Base-by-base conservation (phyloP, 2,113 vertebrate species). In the Brachyistius frenatus region DNA sequence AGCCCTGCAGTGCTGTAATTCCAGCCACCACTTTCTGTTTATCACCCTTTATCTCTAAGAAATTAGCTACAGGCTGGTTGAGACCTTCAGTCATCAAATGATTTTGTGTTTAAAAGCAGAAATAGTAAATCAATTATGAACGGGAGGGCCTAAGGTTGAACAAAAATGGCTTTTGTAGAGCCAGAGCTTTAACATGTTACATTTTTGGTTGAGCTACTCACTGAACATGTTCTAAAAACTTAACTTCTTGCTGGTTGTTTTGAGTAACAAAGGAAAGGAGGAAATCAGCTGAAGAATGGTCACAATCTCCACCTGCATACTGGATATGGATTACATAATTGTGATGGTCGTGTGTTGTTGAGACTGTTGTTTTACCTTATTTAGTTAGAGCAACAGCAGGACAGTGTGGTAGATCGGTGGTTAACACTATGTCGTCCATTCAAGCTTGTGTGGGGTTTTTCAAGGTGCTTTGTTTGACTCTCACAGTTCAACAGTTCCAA, bases 271-370 rank as follows among this genome's bases (percentile, higher is more conserved):
- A 61, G 47, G 9, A 39, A 46, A 52, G 62, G 39, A 84, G 83
- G 75, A 87, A 84, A 71, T 65, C 44, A 67, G 41, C 50, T 76
- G 41, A 33, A 32, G 73, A 63, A 80, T 66, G 76, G 52, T 14
- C 62, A 32, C 14, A 9, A 74, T 63, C 11, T 33, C 66, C 80
- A 89, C 79, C 87, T 87, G 88, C 73, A 71, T 84, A 76, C 81
- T 75, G 78, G 70, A 65, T 53, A 72, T 47, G 50, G 41, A 71
- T 84, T 86, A 78, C 73, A 57, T 84, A 80, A 80, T 4, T 0
- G 15, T 33, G 47, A 65, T 33, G 32, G 15, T 69, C 41, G 49
- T 55, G 55, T 68, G 52, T 80, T 85, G 54, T 77, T 84, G 33
- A 30, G 7, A 50, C 44, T 76, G 44, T 78, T 74, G 23, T 23